phyloP scores from a whole-genome alignment of 2,113 vertebrate genomes.

The Opisthocomus hoazin region DNA sequence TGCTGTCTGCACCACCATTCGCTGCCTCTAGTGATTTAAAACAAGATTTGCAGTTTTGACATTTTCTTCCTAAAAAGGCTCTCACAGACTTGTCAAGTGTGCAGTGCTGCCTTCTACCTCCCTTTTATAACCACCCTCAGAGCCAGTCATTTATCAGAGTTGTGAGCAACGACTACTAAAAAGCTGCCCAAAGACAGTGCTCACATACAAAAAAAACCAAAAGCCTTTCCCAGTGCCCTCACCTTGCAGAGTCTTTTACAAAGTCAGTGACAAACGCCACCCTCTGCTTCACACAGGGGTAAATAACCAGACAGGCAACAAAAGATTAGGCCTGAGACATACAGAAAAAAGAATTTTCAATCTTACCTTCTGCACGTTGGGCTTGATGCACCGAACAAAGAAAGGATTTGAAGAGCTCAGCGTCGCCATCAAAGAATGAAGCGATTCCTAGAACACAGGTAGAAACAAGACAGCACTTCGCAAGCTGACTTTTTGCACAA shows the following conservation, averaged over 20 bases:
- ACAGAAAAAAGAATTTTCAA: background rate
- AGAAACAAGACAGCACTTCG: background rate
- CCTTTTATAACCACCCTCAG: background rate
- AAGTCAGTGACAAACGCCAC: background rate
- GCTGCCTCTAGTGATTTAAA: background rate
- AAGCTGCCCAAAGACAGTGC: no score
- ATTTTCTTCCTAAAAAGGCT: background rate
- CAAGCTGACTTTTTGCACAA: background rate
- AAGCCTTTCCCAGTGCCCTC: no score
- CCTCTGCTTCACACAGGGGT: background rate
- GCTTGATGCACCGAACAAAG: constrained; percentile 97
- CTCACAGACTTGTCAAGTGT: background rate
- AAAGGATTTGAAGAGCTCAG: constrained; percentile 91
- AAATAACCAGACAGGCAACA: background rate
- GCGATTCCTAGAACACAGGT: constrained; percentile 71
- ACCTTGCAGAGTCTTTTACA: no score
- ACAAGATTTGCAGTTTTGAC: background rate
- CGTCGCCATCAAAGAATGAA: constrained; percentile 92
- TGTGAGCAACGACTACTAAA: background rate
- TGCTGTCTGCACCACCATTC: background rate
- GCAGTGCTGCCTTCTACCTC: background rate
- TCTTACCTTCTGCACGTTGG: constrained; percentile 91
- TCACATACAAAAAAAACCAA: no score
- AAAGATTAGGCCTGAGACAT: background rate
- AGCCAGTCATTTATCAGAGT: background rate